Base-by-base conservation (phyloP, 2,888 invertebrate genomes). In the Bhutanitis thaidina region DNA sequence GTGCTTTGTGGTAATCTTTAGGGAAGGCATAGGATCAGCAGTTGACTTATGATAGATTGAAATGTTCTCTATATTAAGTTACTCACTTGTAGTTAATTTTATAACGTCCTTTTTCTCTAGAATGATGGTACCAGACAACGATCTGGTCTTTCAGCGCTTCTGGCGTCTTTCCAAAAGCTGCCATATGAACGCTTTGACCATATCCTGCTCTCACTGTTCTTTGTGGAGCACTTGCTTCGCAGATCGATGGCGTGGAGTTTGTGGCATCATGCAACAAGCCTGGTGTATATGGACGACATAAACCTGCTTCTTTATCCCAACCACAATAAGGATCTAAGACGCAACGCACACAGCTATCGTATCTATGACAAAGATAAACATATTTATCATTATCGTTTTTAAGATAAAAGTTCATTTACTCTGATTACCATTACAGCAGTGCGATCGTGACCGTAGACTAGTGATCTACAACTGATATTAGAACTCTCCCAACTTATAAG, bases 311-410 rank as follows among this genome's bases (percentile, higher is more conserved):
- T 62, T 91, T 91, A 66, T 93, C 93, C 93, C 93, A 93, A n/a
- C 93, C 93, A 64, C 93, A 93, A 67, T 93, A 93, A 0, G 93
- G 93, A 66, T 93, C 93, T 50, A 91, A 77, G 10, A 92, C 91
- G 70, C 93, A 93, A 3, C 91, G 89, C 5, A 91, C 80, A 71
- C 93, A 93, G 59, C 91, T 91, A 69, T 91, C 91, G 67, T 92
- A 92, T 38, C 91, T 90, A 49, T 57, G 43, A 14, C n/a, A 38
- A 29, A 54, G 34, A 43, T 10, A 43, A 13, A n/a, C 9, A 25
- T 34, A 13, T 13, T 12, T 7, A 7, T 16, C n/a, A 46, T 35
- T 3, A 20, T 20, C 5, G n/a, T n/a, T n/a, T n/a, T n/a, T n/a
- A n/a, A n/a, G n/a, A n/a, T n/a, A n/a, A n/a, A n/a, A n/a, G n/a